phyloP scores from a whole-genome alignment of 2,888 invertebrate species.

The Dendrolimus houi region DNA sequence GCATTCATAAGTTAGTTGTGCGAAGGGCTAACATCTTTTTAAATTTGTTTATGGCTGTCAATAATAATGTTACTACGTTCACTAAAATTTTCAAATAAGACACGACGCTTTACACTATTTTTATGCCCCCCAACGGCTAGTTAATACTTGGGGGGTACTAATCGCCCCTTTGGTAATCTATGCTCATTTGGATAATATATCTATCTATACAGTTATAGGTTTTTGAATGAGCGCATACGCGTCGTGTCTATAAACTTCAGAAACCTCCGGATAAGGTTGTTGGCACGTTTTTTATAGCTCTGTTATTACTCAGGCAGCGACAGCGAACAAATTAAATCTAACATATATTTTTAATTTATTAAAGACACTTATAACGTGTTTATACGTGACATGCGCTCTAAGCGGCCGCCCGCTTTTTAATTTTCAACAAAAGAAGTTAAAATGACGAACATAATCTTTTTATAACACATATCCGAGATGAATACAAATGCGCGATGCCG shows the following conservation, averaged over 20 bases:
- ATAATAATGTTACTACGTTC: no score
- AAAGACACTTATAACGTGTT: constrained; percentile 57
- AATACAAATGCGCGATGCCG: constrained; percentile 63
- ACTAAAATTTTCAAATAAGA: no score
- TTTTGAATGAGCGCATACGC: not conserved
- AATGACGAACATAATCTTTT: constrained; percentile 63
- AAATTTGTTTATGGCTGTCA: no score
- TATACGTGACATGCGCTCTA: constrained; percentile 58
- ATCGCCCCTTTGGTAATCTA: not conserved
- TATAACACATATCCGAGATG: constrained; percentile 53
- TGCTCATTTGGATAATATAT: not conserved
- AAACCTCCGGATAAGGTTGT: constrained; percentile 23
- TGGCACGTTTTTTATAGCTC: constrained; percentile 17
- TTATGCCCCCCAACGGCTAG: no score
- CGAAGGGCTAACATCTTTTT: no score
- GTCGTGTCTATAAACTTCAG: not conserved
- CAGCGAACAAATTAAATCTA: constrained; percentile 34
- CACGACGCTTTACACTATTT: no score
- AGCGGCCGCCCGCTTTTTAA: constrained; percentile 57
- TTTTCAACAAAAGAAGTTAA: constrained; percentile 64
- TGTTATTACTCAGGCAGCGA: constrained; percentile 1
- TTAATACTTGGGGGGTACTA: no score
- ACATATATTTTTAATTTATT: constrained; percentile 59
- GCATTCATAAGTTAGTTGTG: no score
- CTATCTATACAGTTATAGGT: not conserved